Evolutionary conservation across 1,140 invertebrate species (phyloP).

Genomic region (Lineus longissimus): DNA sequence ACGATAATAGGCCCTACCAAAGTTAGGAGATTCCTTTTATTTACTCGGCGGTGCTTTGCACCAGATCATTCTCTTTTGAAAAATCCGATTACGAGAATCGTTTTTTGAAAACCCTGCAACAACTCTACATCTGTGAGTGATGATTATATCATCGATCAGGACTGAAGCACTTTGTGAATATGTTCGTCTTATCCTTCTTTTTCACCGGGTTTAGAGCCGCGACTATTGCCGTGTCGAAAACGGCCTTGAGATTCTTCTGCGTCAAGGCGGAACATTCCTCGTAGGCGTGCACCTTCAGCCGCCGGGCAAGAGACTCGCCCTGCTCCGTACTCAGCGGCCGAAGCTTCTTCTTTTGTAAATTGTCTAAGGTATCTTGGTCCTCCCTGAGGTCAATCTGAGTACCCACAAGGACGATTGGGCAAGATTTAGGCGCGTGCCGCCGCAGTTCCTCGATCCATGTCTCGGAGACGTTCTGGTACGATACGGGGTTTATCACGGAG

Average conservation of each 20-base stretch:
- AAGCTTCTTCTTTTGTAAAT: slow-evolving; percentile 83
- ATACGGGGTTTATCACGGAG: slow-evolving; percentile 96
- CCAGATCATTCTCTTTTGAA: too few relatives aligned
- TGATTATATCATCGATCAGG: too few relatives aligned
- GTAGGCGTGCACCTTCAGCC: slow-evolving; percentile 75
- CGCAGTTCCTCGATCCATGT: slow-evolving; percentile 65
- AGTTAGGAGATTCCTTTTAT: too few relatives aligned
- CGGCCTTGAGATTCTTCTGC: slow-evolving; percentile 85
- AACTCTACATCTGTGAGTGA: too few relatives aligned
- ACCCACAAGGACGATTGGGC: slow-evolving; percentile 75
- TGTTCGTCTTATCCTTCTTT: neutral
- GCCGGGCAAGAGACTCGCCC: slow-evolving; percentile 68
- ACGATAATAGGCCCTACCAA: too few relatives aligned
- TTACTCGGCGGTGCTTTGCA: too few relatives aligned
- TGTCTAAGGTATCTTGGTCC: slow-evolving; percentile 63
- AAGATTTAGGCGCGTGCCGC: slow-evolving; percentile 74
- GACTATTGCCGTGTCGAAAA: slow-evolving; percentile 80
- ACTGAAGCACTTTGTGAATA: too few relatives aligned
- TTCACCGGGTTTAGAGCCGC: slow-evolving; percentile 59
- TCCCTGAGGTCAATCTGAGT: slow-evolving; percentile 46
- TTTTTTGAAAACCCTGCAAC: too few relatives aligned
- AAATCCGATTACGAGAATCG: too few relatives aligned
- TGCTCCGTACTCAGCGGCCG: slow-evolving; percentile 70
- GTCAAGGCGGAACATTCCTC: slow-evolving; percentile 87
- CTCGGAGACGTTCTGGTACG: slow-evolving; percentile 95